These are phyloP conservation scores for Phrynocephalus forsythii DNA, from an alignment of 2,797 vertebrate genomes.

Conservation along the genomic window DNA sequence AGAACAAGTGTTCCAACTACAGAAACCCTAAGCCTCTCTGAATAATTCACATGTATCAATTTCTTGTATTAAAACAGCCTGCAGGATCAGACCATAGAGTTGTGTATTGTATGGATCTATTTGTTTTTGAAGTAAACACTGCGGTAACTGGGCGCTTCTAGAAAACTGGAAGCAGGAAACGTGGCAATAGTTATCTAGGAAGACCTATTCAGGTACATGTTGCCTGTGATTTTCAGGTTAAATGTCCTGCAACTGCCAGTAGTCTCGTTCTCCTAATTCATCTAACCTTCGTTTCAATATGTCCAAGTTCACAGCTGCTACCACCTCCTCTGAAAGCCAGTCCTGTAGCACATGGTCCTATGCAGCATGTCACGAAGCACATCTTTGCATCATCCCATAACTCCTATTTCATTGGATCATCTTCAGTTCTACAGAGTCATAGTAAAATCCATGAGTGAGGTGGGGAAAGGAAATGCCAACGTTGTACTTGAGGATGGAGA, in stretches of 20 bases:
- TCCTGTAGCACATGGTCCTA: not conserved
- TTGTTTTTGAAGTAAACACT: not conserved
- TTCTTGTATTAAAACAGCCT: not conserved
- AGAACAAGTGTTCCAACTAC: too few species aligned
- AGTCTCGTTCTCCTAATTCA: not conserved
- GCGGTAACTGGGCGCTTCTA: not conserved
- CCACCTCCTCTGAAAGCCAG: not conserved
- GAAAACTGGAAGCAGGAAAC: not conserved
- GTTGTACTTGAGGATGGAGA: not conserved
- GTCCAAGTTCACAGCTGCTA: not conserved
- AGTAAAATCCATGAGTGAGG: not conserved
- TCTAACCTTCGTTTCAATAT: not conserved
- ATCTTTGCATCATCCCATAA: not conserved
- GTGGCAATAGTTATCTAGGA: not conserved
- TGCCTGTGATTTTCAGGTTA: too few species aligned
- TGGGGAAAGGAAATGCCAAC: not conserved
- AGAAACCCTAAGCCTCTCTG: not conserved
- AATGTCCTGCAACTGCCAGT: too few species aligned
- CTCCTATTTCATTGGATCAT: not conserved
- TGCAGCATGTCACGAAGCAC: not conserved
- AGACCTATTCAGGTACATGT: not conserved
- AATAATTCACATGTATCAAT: not conserved
- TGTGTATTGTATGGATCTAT: not conserved
- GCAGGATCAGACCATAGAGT: not conserved
- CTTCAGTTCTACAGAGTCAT: not conserved